These are phyloP conservation scores for Rhinopithecus roxellana DNA, from an alignment of 2,113 vertebrate genomes.

Conservation along the genomic window DNA sequence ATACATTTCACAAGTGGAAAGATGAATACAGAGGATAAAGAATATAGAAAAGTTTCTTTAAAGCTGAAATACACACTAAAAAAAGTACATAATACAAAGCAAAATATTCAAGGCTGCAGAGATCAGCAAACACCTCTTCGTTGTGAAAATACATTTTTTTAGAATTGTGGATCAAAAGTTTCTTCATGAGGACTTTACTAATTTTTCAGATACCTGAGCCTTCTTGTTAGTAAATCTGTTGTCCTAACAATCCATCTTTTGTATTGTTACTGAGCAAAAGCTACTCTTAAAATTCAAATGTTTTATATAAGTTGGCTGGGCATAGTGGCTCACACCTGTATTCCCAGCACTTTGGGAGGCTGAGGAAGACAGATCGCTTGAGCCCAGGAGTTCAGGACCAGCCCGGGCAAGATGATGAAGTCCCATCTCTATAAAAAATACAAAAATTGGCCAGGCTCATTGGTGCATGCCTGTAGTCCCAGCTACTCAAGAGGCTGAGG, in stretches of 20 bases:
- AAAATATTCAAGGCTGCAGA: slow-evolving; percentile 52
- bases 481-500: too few relatives aligned
- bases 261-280: slow-evolving; percentile 32
- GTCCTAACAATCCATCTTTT: slow-evolving; percentile 8
- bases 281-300: slow-evolving; percentile 46
- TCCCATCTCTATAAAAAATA: too few relatives aligned
- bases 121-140: slow-evolving; percentile 36
- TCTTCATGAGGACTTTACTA: slow-evolving; percentile 24
- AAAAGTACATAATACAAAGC: slow-evolving; percentile 27
- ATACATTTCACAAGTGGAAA: slow-evolving; percentile 50
- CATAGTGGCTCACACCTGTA: too few relatives aligned
- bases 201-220: slow-evolving; percentile 11
- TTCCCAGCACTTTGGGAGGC: too few relatives aligned
- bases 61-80: neutral
- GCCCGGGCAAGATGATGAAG: too few relatives aligned
- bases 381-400: too few relatives aligned
- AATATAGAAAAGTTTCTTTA: slow-evolving; percentile 62
- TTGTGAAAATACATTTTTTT: neutral
- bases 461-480: too few relatives aligned
- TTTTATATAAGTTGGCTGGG: neutral
- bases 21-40: slow-evolving; percentile 52
- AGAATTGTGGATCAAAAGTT: slow-evolving; percentile 37
- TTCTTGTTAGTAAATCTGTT: neutral
- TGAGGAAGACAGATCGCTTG: too few relatives aligned
- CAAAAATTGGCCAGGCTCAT: too few relatives aligned